phyloP scores from a whole-genome alignment of 2,888 invertebrate species.

The Cactoblastis cactorum region DNA sequence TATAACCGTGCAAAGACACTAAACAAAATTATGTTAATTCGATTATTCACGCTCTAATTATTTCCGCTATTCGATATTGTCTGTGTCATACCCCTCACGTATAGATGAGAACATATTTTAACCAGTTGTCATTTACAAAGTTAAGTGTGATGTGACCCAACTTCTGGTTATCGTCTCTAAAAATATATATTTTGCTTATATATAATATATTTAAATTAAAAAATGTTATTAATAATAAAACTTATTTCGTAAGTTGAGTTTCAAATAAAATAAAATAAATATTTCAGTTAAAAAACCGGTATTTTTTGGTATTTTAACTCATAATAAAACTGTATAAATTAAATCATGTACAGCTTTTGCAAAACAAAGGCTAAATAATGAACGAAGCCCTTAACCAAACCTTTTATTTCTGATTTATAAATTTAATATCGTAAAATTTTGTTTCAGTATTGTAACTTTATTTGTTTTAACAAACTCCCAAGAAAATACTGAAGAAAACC shows the following conservation, averaged over 20 bases:
- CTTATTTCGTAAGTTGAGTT: neutral
- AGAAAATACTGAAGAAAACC: constrained; percentile 22
- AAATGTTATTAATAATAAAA: constrained; percentile 1
- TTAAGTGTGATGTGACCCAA: neutral
- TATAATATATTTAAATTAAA: neutral
- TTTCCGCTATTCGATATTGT: neutral
- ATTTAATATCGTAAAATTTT: constrained; percentile 1
- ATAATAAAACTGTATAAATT: too few species aligned
- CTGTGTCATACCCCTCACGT: neutral
- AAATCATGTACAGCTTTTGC: too few species aligned
- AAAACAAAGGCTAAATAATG: too few species aligned
- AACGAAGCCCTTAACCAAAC: too few species aligned
- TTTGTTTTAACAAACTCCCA: constrained; percentile 22
- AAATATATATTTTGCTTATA: neutral
- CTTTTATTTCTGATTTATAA: neutral
- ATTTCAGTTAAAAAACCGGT: neutral
- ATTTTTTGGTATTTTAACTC: neutral
- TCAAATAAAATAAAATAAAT: neutral
- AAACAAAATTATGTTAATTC: neutral
- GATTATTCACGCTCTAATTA: neutral
- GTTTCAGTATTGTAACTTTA: constrained; percentile 25
- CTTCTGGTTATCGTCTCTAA: neutral
- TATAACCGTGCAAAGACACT: too few species aligned
- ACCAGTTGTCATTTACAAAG: neutral
- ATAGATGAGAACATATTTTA: neutral